Evolutionary conservation across 2,888 invertebrate genomes (phyloP), one percentile per base, ranked within the genome.

Genomic region (Acrocyrtus sp.): DNA sequence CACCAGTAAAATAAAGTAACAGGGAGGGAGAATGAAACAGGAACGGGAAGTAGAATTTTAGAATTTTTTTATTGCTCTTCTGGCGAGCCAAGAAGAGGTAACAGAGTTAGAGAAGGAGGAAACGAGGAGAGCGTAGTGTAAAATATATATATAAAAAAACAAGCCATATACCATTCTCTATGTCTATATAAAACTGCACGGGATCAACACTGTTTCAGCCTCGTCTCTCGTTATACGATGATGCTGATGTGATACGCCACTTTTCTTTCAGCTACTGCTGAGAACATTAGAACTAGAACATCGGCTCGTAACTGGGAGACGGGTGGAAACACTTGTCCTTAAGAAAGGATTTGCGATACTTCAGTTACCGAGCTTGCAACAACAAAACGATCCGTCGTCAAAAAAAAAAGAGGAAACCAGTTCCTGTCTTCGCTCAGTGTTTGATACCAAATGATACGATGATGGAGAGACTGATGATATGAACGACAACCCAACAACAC

Each of bases 41-140:
- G 60, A 65, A 72, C 65, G 65, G 65, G 72, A 65, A 65, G 72
- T 65, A 48, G 54, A 41, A 53, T 65, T 72, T 58, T 41, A 72
- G 65, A 65, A 24, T 12, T 56, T 69, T n/a, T 72, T 72, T 65
- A 65, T 65, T 63, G 51, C 72, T 72, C 21, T 50, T 57, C 29
- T 60, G 56, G 48, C 56, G 72, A 57, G 53, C 58, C 58, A 65
- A 45, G 12, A 45, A 70, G 51, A 51, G 24, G n/a, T 6, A 34
- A 27, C 24, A 3, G 24, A 50, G 22, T n/a, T 26, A 24, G 8
- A n/a, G 39, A 27, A 69, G 26, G 26, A 24, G 68, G 53, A 70
- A 70, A 63, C 63, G 47, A 54, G 56, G 62, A 62, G n/a, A n/a
- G 54, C 60, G 60, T 45, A 53, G 47, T 45, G 53, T 22, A 22